phyloP scores from a whole-genome alignment of 2,888 invertebrate genomes.

The Leucophora obtusa region DNA sequence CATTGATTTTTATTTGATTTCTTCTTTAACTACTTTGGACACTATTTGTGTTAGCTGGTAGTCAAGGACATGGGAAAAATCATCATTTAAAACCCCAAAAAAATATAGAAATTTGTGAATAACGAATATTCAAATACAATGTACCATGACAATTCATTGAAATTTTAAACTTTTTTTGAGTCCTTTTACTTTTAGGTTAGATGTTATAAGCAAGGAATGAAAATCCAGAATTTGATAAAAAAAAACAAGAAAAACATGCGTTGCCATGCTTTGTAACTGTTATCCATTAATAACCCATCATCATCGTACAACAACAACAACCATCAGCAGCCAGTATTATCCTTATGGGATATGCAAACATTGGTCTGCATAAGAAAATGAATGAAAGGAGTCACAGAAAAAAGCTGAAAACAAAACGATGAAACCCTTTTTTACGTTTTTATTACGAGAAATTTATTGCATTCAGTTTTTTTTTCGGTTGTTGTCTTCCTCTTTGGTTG shows the following conservation, averaged over 20 bases:
- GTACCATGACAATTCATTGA: background rate
- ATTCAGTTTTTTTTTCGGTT: conserved; percentile 1
- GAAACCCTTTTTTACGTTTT: conserved; percentile 46
- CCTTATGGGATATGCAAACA: conserved; percentile 61
- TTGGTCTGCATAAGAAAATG: conserved; percentile 54
- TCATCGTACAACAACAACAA: conserved; percentile 45
- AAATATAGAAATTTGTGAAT: background rate
- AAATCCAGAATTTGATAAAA: conserved; percentile 32
- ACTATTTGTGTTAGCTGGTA: background rate
- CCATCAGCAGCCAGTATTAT: conserved; percentile 40
- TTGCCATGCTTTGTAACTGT: conserved; percentile 49
- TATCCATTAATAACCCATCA: conserved; percentile 61
- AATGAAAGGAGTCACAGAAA: background rate
- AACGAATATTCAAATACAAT: background rate
- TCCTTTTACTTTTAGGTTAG: background rate
- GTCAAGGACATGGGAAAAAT: conserved; percentile 35
- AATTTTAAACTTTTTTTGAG: background rate
- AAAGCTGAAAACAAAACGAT: background rate
- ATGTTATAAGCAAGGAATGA: background rate
- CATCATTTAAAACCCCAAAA: conserved; percentile 10
- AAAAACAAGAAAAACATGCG: background rate
- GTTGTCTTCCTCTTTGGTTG: conserved; percentile 3
- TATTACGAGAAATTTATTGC: conserved; percentile 43
- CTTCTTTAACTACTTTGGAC: conserved; percentile 30
- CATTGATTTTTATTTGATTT: conserved; percentile 68